Base-by-base conservation (phyloP, 2,888 invertebrate species). In the Tipula confusa region DNA sequence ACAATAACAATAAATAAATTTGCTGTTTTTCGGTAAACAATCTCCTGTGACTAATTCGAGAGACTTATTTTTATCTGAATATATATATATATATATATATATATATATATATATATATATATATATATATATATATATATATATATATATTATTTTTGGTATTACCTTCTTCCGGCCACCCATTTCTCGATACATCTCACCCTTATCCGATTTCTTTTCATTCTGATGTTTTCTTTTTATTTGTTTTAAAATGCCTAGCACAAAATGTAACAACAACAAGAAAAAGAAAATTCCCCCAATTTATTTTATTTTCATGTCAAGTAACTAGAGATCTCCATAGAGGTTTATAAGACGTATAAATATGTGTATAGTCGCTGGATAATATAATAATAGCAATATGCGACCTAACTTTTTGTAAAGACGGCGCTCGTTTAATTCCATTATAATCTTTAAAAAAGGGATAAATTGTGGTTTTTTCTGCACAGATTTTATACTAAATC, bases 1-100 rank as follows among this genome's bases (percentile, higher is more conserved):
- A 64, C 64, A 64, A 64, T 64, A 64, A 64, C 64, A 64, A 64
- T 64, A 64, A 64, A 64, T 64, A 64, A 64, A 64, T 24, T 64
- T 64, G 43, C 43, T 15, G 43, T 43, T 43, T 43, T 43, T 43
- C 43, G 64, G 64, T 64, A 64, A 64, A 64, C 64, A 64, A 64
- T 64, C 64, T 64, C 64, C 64, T 64, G 64, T 24, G 64, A 64
- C 64, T 64, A 64, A 64, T 64, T 64, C 64, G 24, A 64, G 64
- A 9, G 64, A 64, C 64, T 64, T 64, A 64, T 64, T 64, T 64
- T 64, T 64, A 64, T 64, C 64, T 64, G 64, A 24, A 24, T 9
- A 43, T n/a, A n/a, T n/a, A n/a, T n/a, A n/a, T n/a, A n/a, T n/a
- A n/a, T n/a, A n/a, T n/a, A n/a, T n/a, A n/a, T n/a, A n/a, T n/a